Conservation (phyloP, 2,797 vertebrate species). For the Thripadectes ignobilis region DNA sequence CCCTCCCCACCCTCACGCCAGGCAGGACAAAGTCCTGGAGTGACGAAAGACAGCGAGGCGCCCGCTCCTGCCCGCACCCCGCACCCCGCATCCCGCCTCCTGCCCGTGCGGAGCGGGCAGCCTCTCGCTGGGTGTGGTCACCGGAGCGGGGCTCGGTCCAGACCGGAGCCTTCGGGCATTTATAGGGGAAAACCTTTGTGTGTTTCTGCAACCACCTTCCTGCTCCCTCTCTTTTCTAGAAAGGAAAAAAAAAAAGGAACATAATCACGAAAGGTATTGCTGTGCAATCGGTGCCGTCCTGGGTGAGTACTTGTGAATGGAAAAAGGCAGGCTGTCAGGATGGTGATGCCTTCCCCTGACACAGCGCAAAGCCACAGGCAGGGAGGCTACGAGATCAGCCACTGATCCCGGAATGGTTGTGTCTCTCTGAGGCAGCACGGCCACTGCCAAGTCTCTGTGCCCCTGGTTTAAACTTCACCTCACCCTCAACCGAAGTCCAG, state of each 20-base stretch:
- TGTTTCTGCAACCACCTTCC: rapidly evolving
- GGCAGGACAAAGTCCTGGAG: not conserved
- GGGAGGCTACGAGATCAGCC: not conserved
- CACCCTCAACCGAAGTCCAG: not conserved
- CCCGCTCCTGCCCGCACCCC: not conserved
- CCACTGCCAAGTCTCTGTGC: rapidly evolving
- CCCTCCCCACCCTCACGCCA: not conserved
- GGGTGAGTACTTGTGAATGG: not conserved
- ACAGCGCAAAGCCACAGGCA: not conserved
- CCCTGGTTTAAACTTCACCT: not conserved
- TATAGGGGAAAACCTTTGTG: rapidly evolving
- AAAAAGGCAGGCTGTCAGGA: not conserved
- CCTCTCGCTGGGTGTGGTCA: not conserved
- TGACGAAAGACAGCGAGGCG: rapidly evolving
- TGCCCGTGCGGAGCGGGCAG: not conserved
- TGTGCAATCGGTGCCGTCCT: too few species aligned
- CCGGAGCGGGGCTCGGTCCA: rapidly evolving
- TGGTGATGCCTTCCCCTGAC: not conserved
- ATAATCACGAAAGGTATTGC: not conserved
- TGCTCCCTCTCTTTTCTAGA: not conserved
- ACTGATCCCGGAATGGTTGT: not conserved
- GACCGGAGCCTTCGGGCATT: not conserved
- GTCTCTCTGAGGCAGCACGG: not conserved
- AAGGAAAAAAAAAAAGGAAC: too few species aligned
- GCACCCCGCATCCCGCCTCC: not conserved